Evolutionary conservation across 2,888 invertebrate species (phyloP).

Genomic region (Kuschelorhynchus macadamiae): DNA sequence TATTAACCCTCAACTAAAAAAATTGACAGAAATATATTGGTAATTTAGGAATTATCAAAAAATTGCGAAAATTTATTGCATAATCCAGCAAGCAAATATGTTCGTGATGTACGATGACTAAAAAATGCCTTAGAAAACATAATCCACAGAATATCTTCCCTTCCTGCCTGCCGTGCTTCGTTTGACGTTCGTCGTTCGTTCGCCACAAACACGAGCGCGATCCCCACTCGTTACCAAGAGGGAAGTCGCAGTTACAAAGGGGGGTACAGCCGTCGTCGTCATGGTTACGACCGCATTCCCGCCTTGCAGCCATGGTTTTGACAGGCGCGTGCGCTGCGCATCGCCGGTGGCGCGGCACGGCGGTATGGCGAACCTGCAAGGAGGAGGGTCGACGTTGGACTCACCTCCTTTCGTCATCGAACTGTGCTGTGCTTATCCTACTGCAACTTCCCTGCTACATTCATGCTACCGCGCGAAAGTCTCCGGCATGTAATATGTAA

Average conservation of each 20-base stretch:
- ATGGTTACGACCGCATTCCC: conserved; percentile 70
- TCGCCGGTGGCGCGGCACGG: conserved; percentile 60
- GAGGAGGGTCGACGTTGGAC: conserved; percentile 54
- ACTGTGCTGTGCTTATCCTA: conserved; percentile 28
- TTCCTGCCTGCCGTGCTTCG: no score
- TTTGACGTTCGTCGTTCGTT: conserved; percentile 22
- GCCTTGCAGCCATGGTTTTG: conserved; percentile 69
- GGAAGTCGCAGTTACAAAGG: conserved; percentile 34
- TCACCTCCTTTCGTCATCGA: conserved; percentile 52
- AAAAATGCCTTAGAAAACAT: no score
- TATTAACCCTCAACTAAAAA: no score
- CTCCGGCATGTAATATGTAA: neutral
- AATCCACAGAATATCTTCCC: no score
- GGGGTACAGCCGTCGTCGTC: conserved; percentile 60
- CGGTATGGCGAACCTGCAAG: conserved; percentile 60
- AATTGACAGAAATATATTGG: no score
- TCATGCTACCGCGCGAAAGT: conserved; percentile 21
- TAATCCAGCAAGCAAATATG: no score
- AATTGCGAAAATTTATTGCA: no score
- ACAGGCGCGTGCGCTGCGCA: conserved; percentile 58
- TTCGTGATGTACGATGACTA: no score
- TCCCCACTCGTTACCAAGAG: conserved; percentile 40
- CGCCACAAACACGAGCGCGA: conserved; percentile 20
- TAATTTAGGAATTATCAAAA: no score
- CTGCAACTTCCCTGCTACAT: conserved; percentile 25